Percentiles rank a stretch among this genome's conserved stretches.
Conservation (phyloP, 2,888 invertebrate species). For the Conchocele bisecta region DNA sequence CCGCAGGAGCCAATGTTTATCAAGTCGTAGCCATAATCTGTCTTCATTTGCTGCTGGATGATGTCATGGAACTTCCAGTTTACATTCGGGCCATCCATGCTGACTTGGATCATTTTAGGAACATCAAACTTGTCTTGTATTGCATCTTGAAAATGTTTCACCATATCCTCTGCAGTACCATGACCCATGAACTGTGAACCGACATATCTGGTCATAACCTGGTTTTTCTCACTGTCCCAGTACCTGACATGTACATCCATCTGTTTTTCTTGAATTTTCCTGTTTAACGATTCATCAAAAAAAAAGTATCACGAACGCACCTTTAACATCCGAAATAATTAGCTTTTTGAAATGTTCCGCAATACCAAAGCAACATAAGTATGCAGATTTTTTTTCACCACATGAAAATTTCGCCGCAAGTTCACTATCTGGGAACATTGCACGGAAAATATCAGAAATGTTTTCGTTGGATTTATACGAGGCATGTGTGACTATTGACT, state of each 20-base stretch:
- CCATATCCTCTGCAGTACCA: constrained; percentile 26
- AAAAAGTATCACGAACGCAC: constrained; percentile 34
- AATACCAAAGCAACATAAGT: constrained; percentile 41
- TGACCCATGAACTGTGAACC: constrained; percentile 45
- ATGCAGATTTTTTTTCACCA: constrained; percentile 41
- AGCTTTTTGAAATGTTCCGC: constrained; percentile 23
- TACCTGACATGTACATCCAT: constrained; percentile 55
- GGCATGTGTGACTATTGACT: constrained; percentile 2
- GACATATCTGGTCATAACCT: constrained; percentile 41
- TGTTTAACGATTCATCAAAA: constrained; percentile 54
- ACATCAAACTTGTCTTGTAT: background rate
- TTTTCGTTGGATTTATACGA: constrained; percentile 17
- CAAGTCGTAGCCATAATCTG: no score
- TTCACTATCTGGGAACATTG: constrained; percentile 45
- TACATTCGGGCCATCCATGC: constrained; percentile 51
- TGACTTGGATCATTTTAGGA: constrained; percentile 31
- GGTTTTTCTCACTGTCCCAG: constrained; percentile 28
- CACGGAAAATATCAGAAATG: background rate
- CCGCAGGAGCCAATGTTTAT: no score
- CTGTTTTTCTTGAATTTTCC: constrained; percentile 55
- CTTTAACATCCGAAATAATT: background rate
- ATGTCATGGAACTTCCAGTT: no score
- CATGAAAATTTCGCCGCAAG: constrained; percentile 36
- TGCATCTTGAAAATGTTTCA: constrained; percentile 12
- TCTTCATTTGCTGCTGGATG: no score